Percentiles rank a stretch among this genome's conserved stretches.
Conservation (phyloP, 1,140 invertebrate genomes). For the Papilio polyxenes region DNA sequence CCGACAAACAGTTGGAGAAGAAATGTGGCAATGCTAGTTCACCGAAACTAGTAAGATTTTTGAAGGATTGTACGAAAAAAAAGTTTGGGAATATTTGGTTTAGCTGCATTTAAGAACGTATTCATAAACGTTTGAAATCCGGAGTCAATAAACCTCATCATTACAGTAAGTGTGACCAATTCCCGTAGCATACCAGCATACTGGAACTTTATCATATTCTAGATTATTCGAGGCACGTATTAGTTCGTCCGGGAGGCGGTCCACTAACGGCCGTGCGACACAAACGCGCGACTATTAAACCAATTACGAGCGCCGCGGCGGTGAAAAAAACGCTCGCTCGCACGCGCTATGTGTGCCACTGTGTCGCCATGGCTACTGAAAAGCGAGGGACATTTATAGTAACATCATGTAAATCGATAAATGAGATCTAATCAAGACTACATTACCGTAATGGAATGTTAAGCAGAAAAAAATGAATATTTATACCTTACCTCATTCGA, state of each 20-base stretch:
- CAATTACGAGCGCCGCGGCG: slow-evolving; percentile 48
- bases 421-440: not conserved
- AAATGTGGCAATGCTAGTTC: too few species aligned
- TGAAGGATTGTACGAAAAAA: not conserved
- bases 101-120: not conserved
- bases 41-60: too few species aligned
- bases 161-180: not conserved
- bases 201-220: slow-evolving; percentile 26
- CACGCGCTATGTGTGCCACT: slow-evolving; percentile 43
- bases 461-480: not conserved
- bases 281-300: slow-evolving; percentile 43
- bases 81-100: not conserved
- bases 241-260: slow-evolving; percentile 44
- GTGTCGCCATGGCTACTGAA: slow-evolving; percentile 33
- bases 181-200: slow-evolving; percentile 18
- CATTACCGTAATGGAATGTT: not conserved
- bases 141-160: slow-evolving; percentile 18
- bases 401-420: slow-evolving; percentile 19
- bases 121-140: slow-evolving; percentile 10
- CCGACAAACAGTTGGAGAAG: too few species aligned
- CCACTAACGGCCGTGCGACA: slow-evolving; percentile 26
- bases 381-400: slow-evolving; percentile 12
- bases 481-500: not conserved
- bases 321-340: slow-evolving; percentile 37
- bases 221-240: slow-evolving; percentile 31